Evolutionary conservation across 2,888 invertebrate species (phyloP), one percentile per base, ranked within the genome.

Genomic region (Philhelius pedissequus): DNA sequence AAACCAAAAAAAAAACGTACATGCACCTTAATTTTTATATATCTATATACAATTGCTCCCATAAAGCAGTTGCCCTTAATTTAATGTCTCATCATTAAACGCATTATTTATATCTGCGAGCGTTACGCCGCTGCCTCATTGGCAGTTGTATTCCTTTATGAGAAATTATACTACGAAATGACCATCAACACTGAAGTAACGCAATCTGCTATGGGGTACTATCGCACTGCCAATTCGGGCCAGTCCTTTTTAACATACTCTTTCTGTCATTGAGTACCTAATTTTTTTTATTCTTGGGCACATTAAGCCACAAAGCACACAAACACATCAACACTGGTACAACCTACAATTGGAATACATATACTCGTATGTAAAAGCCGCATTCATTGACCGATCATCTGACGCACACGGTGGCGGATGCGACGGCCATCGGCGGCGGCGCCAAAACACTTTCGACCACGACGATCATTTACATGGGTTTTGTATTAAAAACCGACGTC

Each of bases 361-460:
- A n/a, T n/a, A n/a, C n/a, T n/a, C n/a, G n/a, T n/a, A n/a, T n/a
- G n/a, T n/a, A n/a, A n/a, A n/a, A 27, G 18, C 43, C 58, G 77
- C 52, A 73, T 73, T 81, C 76, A 73, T 60, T 73, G 74, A 79
- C 56, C 66, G 79, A 74, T 73, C 74, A 64, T 50, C 56, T 52
- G 71, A 54, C 73, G 62, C 50, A 50, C 68, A 75, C 75, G 60
- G 45, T 68, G 79, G 66, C 50, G 69, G 48, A 52, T 70, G 70
- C 58, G 54, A 60, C 75, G 56, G 71, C 64, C 71, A 25, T 62
- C 77, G 45, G 77, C 68, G 71, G 77, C 86, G 87, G 87, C 88
- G 87, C 87, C 87, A 88, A 87, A 87, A 87, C 88, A 88, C 87
- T 88, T 87, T 87, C 87, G 86, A 80, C 82, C 86, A 86, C 86